These are phyloP conservation scores for Aromia moschata DNA, from an alignment of 2,888 invertebrate genomes.

Conservation along the genomic window DNA sequence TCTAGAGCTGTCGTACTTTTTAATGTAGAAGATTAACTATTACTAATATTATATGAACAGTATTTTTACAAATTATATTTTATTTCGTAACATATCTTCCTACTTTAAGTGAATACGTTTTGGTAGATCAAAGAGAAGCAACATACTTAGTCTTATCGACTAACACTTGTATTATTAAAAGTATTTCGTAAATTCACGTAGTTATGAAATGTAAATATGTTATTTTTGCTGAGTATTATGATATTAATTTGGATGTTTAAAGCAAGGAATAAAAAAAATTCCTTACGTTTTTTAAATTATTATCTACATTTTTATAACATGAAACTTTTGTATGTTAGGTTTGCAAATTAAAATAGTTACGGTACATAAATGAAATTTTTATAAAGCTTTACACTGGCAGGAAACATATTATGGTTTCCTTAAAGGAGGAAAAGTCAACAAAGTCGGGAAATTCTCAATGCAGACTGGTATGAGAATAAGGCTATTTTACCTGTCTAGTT, in stretches of 20 bases:
- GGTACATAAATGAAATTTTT: not conserved
- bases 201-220: slow-evolving; percentile 11
- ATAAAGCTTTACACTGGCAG: too few species aligned
- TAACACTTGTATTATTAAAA: slow-evolving; percentile 1
- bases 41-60: slow-evolving; percentile 22
- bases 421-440: not conserved
- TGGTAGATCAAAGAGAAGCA: slow-evolving; percentile 10
- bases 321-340: not conserved
- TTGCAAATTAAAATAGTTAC: not conserved
- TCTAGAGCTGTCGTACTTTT: not conserved
- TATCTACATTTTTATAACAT: not conserved
- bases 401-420: too few species aligned
- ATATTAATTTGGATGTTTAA: slow-evolving; percentile 13
- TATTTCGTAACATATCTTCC: slow-evolving; percentile 21
- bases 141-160: slow-evolving; percentile 15
- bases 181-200: slow-evolving; percentile 4
- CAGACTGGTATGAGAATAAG: not conserved
- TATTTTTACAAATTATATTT: slow-evolving; percentile 13
- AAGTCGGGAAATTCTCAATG: not conserved
- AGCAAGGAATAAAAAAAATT: not conserved
- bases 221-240: slow-evolving; percentile 14
- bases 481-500: not conserved
- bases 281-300: not conserved
- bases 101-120: slow-evolving; percentile 15
- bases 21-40: not conserved